Percentiles rank a stretch among this genome's conserved stretches.
phyloP scores from a whole-genome alignment of 2,797 vertebrate genomes.

The Sebastes trivittatus region DNA sequence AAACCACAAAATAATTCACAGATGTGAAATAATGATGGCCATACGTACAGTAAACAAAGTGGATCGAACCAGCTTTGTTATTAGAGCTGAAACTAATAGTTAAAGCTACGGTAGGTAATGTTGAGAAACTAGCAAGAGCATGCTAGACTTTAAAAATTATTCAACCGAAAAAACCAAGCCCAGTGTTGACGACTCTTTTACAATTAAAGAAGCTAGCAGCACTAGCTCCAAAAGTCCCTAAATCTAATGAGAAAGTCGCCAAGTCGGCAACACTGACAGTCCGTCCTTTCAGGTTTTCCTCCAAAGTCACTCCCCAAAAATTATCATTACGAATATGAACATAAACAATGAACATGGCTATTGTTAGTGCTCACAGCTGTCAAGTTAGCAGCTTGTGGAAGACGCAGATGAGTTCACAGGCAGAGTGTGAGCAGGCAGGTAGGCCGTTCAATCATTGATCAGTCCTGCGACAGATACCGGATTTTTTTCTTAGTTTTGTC shows the following conservation, averaged over 20 bases:
- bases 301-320: background rate
- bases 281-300: no score
- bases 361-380: no score
- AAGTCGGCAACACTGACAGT: no score
- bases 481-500: background rate
- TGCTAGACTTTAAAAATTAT: rapidly evolving
- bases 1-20: background rate
- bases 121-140: background rate
- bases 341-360: no score
- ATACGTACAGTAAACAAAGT: background rate
- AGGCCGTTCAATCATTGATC: background rate
- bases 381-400: no score
- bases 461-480: background rate
- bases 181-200: background rate
- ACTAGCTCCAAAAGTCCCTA: background rate
- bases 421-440: background rate
- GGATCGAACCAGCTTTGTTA: background rate
- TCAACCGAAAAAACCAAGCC: background rate
- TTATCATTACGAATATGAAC: background rate
- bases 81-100: background rate
- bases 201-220: background rate
- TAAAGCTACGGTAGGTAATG: background rate
- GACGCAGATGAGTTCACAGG: background rate
- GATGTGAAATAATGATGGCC: background rate
- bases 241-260: background rate